Percentiles rank a stretch among this genome's conserved stretches.
phyloP scores from a whole-genome alignment of 2,113 vertebrate genomes.

The Antigone vipio region DNA sequence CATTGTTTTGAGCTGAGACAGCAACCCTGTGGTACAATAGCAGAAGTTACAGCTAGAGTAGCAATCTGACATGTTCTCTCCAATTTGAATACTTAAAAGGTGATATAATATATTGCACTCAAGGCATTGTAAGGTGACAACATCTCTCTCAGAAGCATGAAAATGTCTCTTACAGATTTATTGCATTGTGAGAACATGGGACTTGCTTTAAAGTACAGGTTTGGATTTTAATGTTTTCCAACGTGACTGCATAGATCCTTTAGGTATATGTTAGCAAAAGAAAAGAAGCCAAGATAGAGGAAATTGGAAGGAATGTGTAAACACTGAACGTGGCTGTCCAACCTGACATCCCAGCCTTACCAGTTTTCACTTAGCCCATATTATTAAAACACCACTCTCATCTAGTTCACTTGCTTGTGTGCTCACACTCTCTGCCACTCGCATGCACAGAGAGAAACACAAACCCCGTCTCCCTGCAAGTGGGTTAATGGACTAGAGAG shows the following conservation, averaged over 20 bases:
- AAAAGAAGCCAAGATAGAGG: neutral
- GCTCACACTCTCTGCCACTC: neutral
- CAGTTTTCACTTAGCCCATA: neutral
- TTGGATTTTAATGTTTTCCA: neutral
- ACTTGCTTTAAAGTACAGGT: neutral
- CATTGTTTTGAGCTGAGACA: neutral
- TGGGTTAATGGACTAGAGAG: neutral
- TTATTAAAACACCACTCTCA: neutral
- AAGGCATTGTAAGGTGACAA: neutral
- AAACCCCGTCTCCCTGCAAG: neutral
- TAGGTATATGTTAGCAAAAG: neutral
- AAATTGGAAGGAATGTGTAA: neutral
- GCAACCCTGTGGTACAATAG: neutral
- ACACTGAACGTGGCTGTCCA: neutral
- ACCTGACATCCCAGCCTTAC: neutral
- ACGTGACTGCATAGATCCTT: neutral
- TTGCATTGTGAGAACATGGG: neutral
- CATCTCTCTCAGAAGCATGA: neutral
- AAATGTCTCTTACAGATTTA: neutral
- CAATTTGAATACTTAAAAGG: neutral
- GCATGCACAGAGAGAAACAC: fast-evolving
- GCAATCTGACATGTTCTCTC: neutral
- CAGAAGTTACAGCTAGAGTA: neutral
- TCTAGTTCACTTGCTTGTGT: neutral
- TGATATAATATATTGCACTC: neutral